Conservation (phyloP, 1,140 invertebrate genomes). For the Brachionus rubens region DNA sequence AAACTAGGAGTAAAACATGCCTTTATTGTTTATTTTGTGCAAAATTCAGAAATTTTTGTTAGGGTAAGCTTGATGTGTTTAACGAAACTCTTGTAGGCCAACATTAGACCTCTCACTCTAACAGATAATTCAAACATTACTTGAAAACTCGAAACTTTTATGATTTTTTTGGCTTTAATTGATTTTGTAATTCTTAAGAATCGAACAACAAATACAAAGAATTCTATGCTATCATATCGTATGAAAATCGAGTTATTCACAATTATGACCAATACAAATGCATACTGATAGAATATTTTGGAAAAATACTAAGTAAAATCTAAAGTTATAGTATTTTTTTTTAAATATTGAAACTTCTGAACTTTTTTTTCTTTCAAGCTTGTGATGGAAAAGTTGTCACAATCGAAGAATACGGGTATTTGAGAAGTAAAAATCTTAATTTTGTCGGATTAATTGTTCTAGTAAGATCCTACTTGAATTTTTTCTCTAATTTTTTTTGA, state of each 20-base stretch:
- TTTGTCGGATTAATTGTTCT: neutral
- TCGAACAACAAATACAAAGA: neutral
- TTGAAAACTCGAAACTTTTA: too few species aligned
- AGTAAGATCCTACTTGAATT: neutral
- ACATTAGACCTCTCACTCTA: too few species aligned
- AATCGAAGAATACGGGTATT: neutral
- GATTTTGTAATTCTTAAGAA: neutral
- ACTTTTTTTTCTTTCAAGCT: neutral
- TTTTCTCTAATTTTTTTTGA: neutral
- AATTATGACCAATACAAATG: constrained; percentile 3
- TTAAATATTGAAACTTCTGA: neutral
- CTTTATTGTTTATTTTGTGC: too few species aligned
- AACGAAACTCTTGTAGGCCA: too few species aligned
- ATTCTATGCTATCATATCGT: neutral
- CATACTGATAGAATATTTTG: constrained; percentile 29
- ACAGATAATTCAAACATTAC: too few species aligned
- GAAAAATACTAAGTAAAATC: constrained; percentile 13
- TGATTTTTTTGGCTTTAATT: too few species aligned
- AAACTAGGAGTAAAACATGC: too few species aligned
- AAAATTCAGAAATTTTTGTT: too few species aligned
- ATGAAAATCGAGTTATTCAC: neutral
- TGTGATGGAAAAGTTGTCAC: constrained; percentile 6
- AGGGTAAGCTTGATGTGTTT: too few species aligned
- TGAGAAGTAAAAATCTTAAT: neutral
- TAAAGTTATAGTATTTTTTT: neutral